Evolutionary conservation across 1,140 invertebrate genomes (phyloP).

Genomic region (Cotesia vestalis): DNA sequence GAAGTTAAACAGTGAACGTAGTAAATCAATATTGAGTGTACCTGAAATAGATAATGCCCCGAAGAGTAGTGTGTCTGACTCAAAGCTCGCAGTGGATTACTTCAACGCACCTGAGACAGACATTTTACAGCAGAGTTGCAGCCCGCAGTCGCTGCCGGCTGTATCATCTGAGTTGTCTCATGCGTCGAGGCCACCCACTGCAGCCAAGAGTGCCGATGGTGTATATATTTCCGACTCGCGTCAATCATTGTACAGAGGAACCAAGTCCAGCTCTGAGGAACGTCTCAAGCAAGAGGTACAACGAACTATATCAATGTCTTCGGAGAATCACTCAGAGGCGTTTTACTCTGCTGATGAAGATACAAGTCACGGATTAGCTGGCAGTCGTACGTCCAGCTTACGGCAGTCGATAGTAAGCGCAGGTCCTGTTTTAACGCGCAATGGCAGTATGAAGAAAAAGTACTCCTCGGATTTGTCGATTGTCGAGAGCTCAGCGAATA

Average conservation of each 20-base stretch:
- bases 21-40: slow-evolving; percentile 70
- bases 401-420: slow-evolving; percentile 71
- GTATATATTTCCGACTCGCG: slow-evolving; percentile 71
- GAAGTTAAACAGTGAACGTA: slow-evolving; percentile 74
- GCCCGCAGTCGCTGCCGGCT: slow-evolving; percentile 53
- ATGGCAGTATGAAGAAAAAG: slow-evolving; percentile 67
- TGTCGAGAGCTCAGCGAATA: slow-evolving; percentile 66
- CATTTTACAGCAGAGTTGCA: slow-evolving; percentile 49
- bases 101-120: slow-evolving; percentile 63
- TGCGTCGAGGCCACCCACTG: slow-evolving; percentile 55
- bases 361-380: slow-evolving; percentile 68
- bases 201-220: slow-evolving; percentile 54
- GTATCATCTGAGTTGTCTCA: slow-evolving; percentile 51
- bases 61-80: slow-evolving; percentile 81
- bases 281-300: slow-evolving; percentile 71
- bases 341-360: slow-evolving; percentile 93
- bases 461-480: slow-evolving; percentile 67
- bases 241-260: slow-evolving; percentile 67
- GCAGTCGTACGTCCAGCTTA: slow-evolving; percentile 70
- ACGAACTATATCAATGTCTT: slow-evolving; percentile 85
- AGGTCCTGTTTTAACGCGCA: slow-evolving; percentile 60
- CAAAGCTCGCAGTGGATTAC: slow-evolving; percentile 79
- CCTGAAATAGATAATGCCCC: slow-evolving; percentile 67
- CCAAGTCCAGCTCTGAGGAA: slow-evolving; percentile 67
- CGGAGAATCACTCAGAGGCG: slow-evolving; percentile 88